Base-by-base conservation (phyloP, 2,797 vertebrate species). In the Hapalemur alaotrensis region DNA sequence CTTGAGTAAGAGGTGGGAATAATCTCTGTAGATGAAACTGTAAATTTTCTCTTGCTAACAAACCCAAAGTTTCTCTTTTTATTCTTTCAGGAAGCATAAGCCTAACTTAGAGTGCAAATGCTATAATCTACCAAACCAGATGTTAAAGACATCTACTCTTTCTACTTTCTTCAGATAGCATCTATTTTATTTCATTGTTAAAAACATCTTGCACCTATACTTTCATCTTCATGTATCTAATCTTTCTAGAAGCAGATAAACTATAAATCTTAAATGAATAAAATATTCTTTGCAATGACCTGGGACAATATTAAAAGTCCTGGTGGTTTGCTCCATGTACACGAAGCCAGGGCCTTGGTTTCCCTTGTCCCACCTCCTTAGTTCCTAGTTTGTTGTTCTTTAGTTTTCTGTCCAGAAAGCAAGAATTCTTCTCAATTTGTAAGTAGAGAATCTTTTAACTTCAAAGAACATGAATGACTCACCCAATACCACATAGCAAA, bases 191-290 rank as follows among this genome's bases (percentile, higher is more conserved):
- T 95, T 91, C 14, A 86, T 57, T 28, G 89, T 87, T 84, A 70
- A 91, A 95, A 93, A 59, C 17, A 61, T 67, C n/a, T 95, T 86
- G 9, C 48, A 61, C 25, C 32, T 50, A 67, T 46, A 84, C 46
- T 97, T 97, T 96, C 83, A 63, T 83, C 86, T 73, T n/a, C 35
- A 89, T 70, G 13, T 50, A 86, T 38, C 35, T 78, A 87, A 81
- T 46, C 20, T 80, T 96, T 83, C 75, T 89, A 75, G 52, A 95
- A 89, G 30, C n/a, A 89, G 11, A 22, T 57, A 91, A 20, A 41
- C 65, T 96, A 93, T 89, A 97, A 94, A 86, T 76, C 23, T 95
- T 96, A 93, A 93, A 69, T 50, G 57, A 86, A 41, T 81, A 84
- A 87, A 80, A 92, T 43, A 76, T 17, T 81, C 25, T 92, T 96